Evolutionary conservation across 2,888 invertebrate species (phyloP).

Genomic region (Zygogramma bicolorata): DNA sequence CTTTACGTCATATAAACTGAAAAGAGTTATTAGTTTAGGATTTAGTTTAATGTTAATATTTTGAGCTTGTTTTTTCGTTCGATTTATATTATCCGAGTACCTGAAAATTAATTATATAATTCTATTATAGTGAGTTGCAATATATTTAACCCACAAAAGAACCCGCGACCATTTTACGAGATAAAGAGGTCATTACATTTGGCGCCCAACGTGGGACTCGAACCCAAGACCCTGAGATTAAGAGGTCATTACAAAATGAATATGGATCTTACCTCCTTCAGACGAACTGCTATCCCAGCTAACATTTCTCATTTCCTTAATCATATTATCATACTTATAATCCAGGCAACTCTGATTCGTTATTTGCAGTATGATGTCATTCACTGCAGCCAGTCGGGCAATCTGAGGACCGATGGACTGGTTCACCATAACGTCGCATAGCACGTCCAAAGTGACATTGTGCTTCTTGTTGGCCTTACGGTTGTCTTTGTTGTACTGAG

Average conservation of each 20-base stretch:
- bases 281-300: slow-evolving; percentile 75
- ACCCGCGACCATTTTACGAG: too few relatives aligned
- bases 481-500: slow-evolving; percentile 96
- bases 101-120: too few relatives aligned
- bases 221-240: not conserved
- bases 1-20: too few relatives aligned
- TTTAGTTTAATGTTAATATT: too few relatives aligned
- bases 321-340: slow-evolving; percentile 83
- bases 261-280: slow-evolving; percentile 71
- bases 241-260: not conserved
- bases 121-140: too few relatives aligned
- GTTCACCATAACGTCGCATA: slow-evolving; percentile 82
- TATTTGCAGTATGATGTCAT: slow-evolving; percentile 75
- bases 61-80: too few relatives aligned
- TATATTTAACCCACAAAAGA: too few relatives aligned
- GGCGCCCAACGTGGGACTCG: too few relatives aligned
- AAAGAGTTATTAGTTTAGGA: too few relatives aligned
- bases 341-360: slow-evolving; percentile 83
- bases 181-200: too few relatives aligned
- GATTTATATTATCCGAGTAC: too few relatives aligned
- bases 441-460: slow-evolving; percentile 83
- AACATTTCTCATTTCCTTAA: slow-evolving; percentile 75
- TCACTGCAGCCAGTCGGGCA: slow-evolving; percentile 80
- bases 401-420: slow-evolving; percentile 73
- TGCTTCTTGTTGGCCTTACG: slow-evolving; percentile 74